Evolutionary conservation across 30 jellyfish, hydroid and myxozoan species (phyloP), one percentile per base, ranked within the genome.

Genomic region (Aurelia aurita complex sp. Pacific): DNA sequence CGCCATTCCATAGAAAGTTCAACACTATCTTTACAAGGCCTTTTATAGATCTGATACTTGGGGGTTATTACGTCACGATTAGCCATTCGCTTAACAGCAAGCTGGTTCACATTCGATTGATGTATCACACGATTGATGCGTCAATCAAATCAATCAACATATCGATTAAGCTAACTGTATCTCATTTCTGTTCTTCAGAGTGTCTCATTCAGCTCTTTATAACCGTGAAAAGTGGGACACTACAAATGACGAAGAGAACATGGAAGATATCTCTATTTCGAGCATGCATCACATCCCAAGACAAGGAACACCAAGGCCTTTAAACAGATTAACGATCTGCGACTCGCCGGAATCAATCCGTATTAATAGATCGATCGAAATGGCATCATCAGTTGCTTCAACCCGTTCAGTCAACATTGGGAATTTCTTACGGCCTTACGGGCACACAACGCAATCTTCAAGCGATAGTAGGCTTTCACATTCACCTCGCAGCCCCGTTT

Each of bases 391-490:
- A n/a, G 85, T 59, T 10, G 61, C 64, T 7, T 64, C 89, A 57
- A 61, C 70, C 5, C 38, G 73, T 40, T 19, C 74, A 59, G 50
- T 67, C 64, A 65, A 65, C 89, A 32, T 70, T 29, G 64, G 80
- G 19, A 38, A 66, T 17, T 79, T 33, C 42, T 54, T 79, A 9
- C 46, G 72, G 11, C 80, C 89, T 3, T 65, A 63, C 54, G 89
- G 67, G 2, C 51, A 60, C 89, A 64, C 89, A 9, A 67, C 17
- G 1, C 89, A 79, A 64, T n/a, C 80, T 15, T 64, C 89, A 43
- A 79, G 89, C 65, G 89, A 79, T 50, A 79, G 80, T 35, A 51
- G 89, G 8, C 67, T 79, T 29, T 81, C 67, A 35, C 89, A 38
- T 0, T 23, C 70, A 61, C 70, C 32, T n/a, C 70, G 70, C 70